Evolutionary conservation across 1,140 invertebrate genomes (phyloP), one percentile per base, ranked within the genome.

Genomic region (Arctopsyche grandis): DNA sequence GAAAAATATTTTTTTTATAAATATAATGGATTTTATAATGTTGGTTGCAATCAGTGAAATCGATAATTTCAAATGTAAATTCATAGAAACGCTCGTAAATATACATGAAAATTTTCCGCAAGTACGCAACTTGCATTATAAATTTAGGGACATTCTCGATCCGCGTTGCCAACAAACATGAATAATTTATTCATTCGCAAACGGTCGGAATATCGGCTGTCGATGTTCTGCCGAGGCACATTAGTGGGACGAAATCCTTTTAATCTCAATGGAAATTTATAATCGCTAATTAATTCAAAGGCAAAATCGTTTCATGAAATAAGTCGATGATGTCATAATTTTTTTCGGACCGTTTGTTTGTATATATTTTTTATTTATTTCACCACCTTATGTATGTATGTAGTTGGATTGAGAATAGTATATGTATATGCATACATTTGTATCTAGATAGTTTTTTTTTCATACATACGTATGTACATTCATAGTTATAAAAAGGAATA

Each of bases 231-330:
- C 48, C 3, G 7, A 4, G 29, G 29, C 48, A 52, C 9, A n/a
- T 60, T 19, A 60, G 14, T 52, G 16, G 48, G 48, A 5, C 48
- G 48, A 19, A 52, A 52, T 52, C 48, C 16, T 52, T 52, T 60
- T 9, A 21, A 21, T 21, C 56, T 60, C 21, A 60, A 60, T 19
- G 7, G 21, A 60, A 38, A 38, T 38, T 19, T 9, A 60, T 60
- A 60, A 60, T 60, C 56, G 56, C 9, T 60, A 60, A 60, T 60
- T 60, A 60, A 60, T 60, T 60, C 56, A 60, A 60, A 60, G 19
- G 7, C 9, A 1, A 38, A 38, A 4, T 38, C 29, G 29, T 38
- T 38, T 7, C 3, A 38, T 38, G 1, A 38, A 56, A 1, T 9
- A 19, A 60, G 0, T 21, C 16, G 56, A 60, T 60, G 56, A 60